Percentiles rank a stretch among this genome's conserved stretches.
These are phyloP conservation scores for Archips crataeganus DNA, from an alignment of 2,888 invertebrate genomes.

Conservation along the genomic window DNA sequence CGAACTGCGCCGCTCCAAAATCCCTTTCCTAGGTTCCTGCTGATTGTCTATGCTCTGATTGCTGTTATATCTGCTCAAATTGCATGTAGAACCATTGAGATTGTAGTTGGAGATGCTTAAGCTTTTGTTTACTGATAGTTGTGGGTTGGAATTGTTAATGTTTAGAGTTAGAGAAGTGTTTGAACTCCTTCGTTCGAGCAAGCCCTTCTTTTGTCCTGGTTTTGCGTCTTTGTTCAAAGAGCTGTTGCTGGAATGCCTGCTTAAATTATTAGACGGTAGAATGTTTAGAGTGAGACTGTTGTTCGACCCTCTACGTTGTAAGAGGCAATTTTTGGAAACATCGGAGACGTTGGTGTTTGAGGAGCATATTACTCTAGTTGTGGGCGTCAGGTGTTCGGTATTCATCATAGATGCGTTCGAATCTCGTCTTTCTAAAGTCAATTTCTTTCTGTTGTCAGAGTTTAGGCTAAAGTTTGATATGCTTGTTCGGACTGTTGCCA, in stretches of 20 bases:
- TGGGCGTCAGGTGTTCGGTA: slow-evolving; percentile 71
- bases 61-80: slow-evolving; percentile 79
- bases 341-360: slow-evolving; percentile 79
- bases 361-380: slow-evolving; percentile 78
- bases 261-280: slow-evolving; percentile 77
- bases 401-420: slow-evolving; percentile 95
- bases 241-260: slow-evolving; percentile 85
- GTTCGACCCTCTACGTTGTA: slow-evolving; percentile 94
- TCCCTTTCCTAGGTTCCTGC: slow-evolving; percentile 84
- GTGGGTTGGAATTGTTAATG: slow-evolving; percentile 78
- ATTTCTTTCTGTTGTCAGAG: slow-evolving; percentile 83
- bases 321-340: slow-evolving; percentile 86
- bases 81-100: slow-evolving; percentile 81
- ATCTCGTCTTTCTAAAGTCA: slow-evolving; percentile 92
- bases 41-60: slow-evolving; percentile 79
- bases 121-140: slow-evolving; percentile 76
- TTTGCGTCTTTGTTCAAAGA: slow-evolving; percentile 81
- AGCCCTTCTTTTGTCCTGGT: slow-evolving; percentile 86
- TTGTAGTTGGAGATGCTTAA: slow-evolving; percentile 83
- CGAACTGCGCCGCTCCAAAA: slow-evolving; percentile 91
- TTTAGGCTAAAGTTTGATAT: slow-evolving; percentile 80
- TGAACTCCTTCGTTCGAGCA: slow-evolving; percentile 94
- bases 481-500: slow-evolving; percentile 76
- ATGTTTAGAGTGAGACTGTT: slow-evolving; percentile 94
- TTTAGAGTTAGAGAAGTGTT: slow-evolving; percentile 96